Base-by-base conservation (phyloP, 1,140 invertebrate genomes). In the Hetaerina americana region DNA sequence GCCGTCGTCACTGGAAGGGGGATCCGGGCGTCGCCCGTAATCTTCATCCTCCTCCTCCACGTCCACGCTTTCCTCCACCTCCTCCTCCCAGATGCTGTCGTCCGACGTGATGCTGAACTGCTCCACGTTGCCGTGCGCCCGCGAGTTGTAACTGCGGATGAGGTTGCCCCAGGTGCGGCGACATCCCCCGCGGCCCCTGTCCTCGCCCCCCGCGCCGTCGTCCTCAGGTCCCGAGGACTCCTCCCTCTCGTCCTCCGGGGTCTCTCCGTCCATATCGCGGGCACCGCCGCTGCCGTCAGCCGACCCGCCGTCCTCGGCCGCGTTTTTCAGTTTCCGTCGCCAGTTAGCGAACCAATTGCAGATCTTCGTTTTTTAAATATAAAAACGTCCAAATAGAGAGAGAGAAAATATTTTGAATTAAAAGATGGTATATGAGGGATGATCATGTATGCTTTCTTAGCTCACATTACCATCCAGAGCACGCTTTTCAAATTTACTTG, bases 261-360 rank as follows among this genome's bases (percentile, higher is more conserved):
- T n/a, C n/a, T n/a, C n/a, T n/a, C n/a, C n/a, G n/a, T n/a, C n/a
- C n/a, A n/a, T n/a, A n/a, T n/a, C n/a, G n/a, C n/a, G n/a, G 3
- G 40, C 15, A 18, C 3, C 40, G 10, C 10, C 22, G 15, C 15
- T 5, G 10, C 3, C 3, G 10, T 2, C 2, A 10, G 15, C 15
- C 15, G 40, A 57, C n/a, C 26, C 24, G 3, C 12, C 18, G 12
- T 26, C 67, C 2, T 26, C 67, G 1, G 25, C 67, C 2, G 87
- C 87, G 75, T 89, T 89, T 79, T 90, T 90, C 29, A 90, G 77
- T 78, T 90, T 90, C 75, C 89, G 79, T 40, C 89, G 83, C 88
- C 88, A 90, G 74, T 90, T 90, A 24, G 89, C 89, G 78, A 90
- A 90, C 89, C 89, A 90, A 77, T 90, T 90, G 76, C 88, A 90